Base-by-base conservation (phyloP, 2,797 vertebrate species). In the Megaceryle alcyon region DNA sequence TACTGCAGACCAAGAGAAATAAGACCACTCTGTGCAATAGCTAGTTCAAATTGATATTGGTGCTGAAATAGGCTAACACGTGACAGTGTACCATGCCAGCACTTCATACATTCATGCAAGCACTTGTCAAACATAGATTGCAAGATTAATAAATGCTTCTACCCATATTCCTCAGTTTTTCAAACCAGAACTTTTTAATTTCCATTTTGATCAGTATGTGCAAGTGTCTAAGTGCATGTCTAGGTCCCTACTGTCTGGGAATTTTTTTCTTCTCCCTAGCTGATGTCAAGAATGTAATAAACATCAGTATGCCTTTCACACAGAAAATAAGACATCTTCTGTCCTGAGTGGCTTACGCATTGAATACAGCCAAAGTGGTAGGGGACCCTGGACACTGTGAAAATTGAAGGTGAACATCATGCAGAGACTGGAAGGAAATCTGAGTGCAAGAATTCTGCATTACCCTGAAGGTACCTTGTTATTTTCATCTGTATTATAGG, bases 111-210 rank as follows among this genome's bases (percentile, higher is more conserved):
- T 84, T 91, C 54, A 60, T 90, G 82, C 29, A 93, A 61, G 8
- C 12, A 41, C 73, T 91, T 95, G 83, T 63, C 65, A 90, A 79
- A 76, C 54, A 57, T 23, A 82, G 63, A 79, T 79, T 88, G 43
- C 49, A 92, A 66, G 49, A 49, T 20, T 39, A 91, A 90, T 65
- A 86, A 75, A 82, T 44, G 19, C 65, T 79, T 56, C 31, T 75
- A 72, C 11, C 10, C 20, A 31, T 79, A 90, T 59, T 95, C 86
- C 51, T 83, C 59, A 90, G 12, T 69, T 90, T 91, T 90, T 66
- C 61, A 88, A 90, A 64, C n/a, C 35, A 88, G 54, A 69, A 66
- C 54, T 86, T 96, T 85, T 68, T 64, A 54, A 78, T 93, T 96
- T 93, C 59, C 79, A 65, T 94, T 95, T 94, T 90, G 77, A 90